These are phyloP conservation scores for Castor canadensis DNA, from an alignment of 2,113 vertebrate genomes.

Conservation along the genomic window DNA sequence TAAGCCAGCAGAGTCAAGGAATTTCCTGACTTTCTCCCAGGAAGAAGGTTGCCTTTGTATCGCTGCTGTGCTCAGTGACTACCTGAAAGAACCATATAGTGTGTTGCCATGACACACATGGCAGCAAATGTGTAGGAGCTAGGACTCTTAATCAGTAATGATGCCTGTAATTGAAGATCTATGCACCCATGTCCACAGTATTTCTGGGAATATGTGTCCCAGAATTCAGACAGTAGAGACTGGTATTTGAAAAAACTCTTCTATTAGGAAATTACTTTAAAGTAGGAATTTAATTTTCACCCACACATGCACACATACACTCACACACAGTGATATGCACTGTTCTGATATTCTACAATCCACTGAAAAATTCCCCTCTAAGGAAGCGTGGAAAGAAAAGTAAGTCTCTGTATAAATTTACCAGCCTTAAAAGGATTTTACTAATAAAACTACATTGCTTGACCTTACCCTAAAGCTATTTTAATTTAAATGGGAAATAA, in stretches of 20 bases:
- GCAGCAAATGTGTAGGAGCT: neutral
- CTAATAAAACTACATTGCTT: slow-evolving; percentile 9
- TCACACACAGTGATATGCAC: neutral
- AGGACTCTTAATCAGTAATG: neutral
- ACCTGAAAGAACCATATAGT: neutral
- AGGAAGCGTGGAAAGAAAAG: neutral
- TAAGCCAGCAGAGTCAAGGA: neutral
- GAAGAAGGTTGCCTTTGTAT: neutral
- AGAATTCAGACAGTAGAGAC: neutral
- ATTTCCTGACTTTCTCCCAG: neutral
- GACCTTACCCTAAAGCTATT: neutral
- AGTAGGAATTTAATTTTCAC: neutral
- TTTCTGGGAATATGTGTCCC: neutral
- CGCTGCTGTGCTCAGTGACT: accelerated
- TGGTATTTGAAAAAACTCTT: neutral
- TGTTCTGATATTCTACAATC: neutral
- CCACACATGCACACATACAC: no score
- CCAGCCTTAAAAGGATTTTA: slow-evolving; percentile 39
- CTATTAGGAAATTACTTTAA: neutral
- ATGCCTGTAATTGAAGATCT: neutral
- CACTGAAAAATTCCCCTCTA: neutral
- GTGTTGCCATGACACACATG: neutral
- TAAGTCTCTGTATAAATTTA: neutral
- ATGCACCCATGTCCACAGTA: neutral
- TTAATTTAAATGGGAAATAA: neutral